Percentiles rank a stretch among this genome's conserved stretches.
Evolutionary conservation across 2,113 vertebrate species (phyloP).

Genomic region (Muntiacus muntjak): DNA sequence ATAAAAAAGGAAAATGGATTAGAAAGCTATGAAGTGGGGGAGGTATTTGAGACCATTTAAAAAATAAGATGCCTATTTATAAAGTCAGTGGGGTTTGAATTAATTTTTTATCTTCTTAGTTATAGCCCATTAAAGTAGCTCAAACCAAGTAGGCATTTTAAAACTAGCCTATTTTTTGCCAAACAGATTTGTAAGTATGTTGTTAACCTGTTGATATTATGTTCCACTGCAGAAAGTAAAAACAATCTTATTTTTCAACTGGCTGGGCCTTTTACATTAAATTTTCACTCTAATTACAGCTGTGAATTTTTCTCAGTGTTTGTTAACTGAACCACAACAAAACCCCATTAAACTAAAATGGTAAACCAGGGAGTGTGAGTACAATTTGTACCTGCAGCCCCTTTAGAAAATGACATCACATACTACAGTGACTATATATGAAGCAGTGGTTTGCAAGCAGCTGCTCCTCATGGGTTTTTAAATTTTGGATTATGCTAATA

Average conservation of each 20-base stretch:
- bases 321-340: conserved; percentile 41
- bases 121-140: conserved; percentile 21
- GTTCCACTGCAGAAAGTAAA: neutral
- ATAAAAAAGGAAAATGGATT: neutral
- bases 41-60: neutral
- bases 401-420: neutral
- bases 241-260: conserved; percentile 36
- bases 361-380: neutral
- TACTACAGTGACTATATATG: neutral
- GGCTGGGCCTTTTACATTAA: conserved; percentile 13
- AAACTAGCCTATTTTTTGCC: neutral
- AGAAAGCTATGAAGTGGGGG: neutral
- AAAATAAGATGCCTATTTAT: neutral
- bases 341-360: neutral
- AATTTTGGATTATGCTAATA: neutral
- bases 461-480: neutral
- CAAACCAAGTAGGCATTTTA: neutral
- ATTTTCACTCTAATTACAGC: conserved; percentile 26
- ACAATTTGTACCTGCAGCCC: neutral
- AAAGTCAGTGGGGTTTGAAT: neutral
- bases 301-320: conserved; percentile 6
- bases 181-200: neutral
- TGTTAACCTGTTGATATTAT: neutral
- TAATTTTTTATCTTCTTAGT: conserved; percentile 19
- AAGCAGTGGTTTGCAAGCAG: neutral